phyloP scores from a whole-genome alignment of 2,888 invertebrate genomes.

The Thymelicus lineola region DNA sequence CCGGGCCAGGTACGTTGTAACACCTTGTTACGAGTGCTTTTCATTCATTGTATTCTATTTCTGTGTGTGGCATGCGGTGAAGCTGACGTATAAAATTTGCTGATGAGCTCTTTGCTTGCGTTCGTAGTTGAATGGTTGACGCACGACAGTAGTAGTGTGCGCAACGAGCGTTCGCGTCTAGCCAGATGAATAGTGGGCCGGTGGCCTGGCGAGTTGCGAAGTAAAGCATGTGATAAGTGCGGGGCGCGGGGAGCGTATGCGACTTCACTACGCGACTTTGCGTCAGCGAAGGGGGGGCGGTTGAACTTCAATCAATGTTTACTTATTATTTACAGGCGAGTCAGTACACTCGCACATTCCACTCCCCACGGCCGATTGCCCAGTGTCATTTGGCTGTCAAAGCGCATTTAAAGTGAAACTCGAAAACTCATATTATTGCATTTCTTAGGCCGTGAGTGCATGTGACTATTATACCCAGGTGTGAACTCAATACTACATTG shows the following conservation, averaged over 20 bases:
- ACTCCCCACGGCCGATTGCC: conserved; percentile 61
- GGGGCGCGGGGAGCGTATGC: conserved; percentile 60
- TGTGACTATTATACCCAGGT: conserved; percentile 64
- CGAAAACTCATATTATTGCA: conserved; percentile 58
- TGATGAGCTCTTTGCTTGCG: conserved; percentile 55
- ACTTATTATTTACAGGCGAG: conserved; percentile 73
- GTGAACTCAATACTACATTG: conserved; percentile 61
- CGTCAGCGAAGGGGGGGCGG: conserved; percentile 75
- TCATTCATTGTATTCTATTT: conserved; percentile 72
- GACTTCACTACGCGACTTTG: conserved; percentile 52
- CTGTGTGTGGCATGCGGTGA: conserved; percentile 56
- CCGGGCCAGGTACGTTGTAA: conserved; percentile 80
- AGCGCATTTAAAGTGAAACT: conserved; percentile 74
- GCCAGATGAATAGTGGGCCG: conserved; percentile 40
- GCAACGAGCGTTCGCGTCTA: conserved; percentile 54
- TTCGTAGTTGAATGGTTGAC: conserved; percentile 55
- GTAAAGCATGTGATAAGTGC: conserved; percentile 50
- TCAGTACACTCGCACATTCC: conserved; percentile 82
- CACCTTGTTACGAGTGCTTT: conserved; percentile 68
- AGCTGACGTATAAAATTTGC: conserved; percentile 63
- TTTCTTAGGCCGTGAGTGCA: conserved; percentile 63
- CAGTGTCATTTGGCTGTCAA: conserved; percentile 56
- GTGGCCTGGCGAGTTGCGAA: conserved; percentile 54
- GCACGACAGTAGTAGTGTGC: conserved; percentile 61
- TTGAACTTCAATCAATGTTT: conserved; percentile 68